A percentile compares a stretch with the other conserved stretches of the same genome.
phyloP scores from a whole-genome alignment of 1,140 invertebrate genomes.

The Bombus breviceps region DNA sequence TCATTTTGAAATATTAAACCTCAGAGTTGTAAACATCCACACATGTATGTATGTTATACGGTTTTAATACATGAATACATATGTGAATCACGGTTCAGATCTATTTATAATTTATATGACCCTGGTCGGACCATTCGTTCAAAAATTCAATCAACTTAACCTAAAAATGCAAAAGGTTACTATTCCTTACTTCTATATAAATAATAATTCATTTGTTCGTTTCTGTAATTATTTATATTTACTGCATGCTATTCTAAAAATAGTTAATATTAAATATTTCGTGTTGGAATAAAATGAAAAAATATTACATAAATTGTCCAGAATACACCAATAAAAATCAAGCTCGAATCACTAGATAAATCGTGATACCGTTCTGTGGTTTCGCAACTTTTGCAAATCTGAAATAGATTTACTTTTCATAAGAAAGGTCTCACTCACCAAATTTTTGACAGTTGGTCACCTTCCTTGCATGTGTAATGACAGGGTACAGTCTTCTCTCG shows the following conservation, averaged over 20 bases:
- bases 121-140: background rate
- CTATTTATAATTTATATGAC: too few species aligned
- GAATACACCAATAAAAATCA: background rate
- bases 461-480: background rate
- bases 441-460: constrained; percentile 38
- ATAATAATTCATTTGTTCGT: background rate
- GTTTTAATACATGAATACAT: too few species aligned
- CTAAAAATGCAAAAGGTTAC: background rate
- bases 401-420: background rate
- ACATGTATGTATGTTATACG: too few species aligned
- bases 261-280: background rate
- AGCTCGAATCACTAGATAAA: background rate
- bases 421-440: background rate
- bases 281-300: background rate
- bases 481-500: background rate
- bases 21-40: background rate
- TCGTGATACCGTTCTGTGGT: background rate
- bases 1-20: background rate
- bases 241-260: background rate
- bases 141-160: background rate
- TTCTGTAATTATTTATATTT: background rate
- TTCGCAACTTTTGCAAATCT: background rate
- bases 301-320: background rate
- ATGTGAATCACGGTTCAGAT: too few species aligned
- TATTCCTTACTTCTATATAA: background rate